These are phyloP conservation scores for Embidobia sp. DNA, from an alignment of 2,888 invertebrate species.

Conservation along the genomic window DNA sequence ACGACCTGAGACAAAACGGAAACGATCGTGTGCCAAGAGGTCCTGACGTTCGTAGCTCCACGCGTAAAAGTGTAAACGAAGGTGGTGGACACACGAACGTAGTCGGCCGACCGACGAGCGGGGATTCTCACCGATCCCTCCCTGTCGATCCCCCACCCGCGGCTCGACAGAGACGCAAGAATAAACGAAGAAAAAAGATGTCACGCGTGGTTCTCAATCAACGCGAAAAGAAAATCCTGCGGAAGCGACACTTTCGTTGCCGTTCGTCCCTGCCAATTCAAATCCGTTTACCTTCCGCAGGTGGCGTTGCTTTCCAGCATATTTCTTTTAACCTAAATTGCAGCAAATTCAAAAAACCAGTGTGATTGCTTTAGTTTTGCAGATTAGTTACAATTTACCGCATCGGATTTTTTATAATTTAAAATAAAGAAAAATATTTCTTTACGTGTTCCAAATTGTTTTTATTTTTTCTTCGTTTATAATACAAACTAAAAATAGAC, in stretches of 20 bases:
- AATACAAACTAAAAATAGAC: no score
- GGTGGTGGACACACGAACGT: slow-evolving; percentile 71
- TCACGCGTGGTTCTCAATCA: slow-evolving; percentile 72
- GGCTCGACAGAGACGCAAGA: slow-evolving; percentile 62
- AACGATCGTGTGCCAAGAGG: slow-evolving; percentile 68
- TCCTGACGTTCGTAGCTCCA: slow-evolving; percentile 64
- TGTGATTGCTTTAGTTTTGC: no score
- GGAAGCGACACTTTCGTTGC: slow-evolving; percentile 20
- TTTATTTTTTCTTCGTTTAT: no score
- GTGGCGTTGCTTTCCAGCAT: slow-evolving; percentile 34
- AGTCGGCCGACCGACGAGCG: slow-evolving; percentile 64
- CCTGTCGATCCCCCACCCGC: slow-evolving; percentile 58
- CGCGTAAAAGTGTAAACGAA: slow-evolving; percentile 75
- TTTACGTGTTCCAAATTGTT: no score
- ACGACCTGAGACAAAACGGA: slow-evolving; percentile 74
- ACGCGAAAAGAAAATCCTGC: slow-evolving; percentile 15
- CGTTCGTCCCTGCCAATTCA: slow-evolving; percentile 4
- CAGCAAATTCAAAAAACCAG: no score
- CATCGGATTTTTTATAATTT: no score
- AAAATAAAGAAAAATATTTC: no score
- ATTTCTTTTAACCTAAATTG: no score
- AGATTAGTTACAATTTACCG: no score
- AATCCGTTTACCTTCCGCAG: background rate
- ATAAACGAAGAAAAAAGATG: slow-evolving; percentile 67
- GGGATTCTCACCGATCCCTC: slow-evolving; percentile 54